Conservation (phyloP, 2,113 vertebrate species). For the Spea bombifrons region DNA sequence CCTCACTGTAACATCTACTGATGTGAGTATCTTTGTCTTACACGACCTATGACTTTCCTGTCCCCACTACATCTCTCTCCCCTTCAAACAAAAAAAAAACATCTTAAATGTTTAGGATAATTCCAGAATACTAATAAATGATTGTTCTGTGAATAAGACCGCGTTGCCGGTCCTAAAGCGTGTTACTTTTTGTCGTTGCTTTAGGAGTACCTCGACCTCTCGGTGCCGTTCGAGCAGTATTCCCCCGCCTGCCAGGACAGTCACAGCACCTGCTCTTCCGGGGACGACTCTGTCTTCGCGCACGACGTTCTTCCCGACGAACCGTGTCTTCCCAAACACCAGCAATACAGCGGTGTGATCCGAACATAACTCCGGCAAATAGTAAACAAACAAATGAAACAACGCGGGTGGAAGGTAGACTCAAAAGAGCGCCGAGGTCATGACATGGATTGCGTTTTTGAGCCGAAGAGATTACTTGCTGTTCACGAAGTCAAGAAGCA, state of each 20-base stretch:
- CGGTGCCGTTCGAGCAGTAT: constrained; percentile 93
- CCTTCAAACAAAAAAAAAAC: too few relatives aligned
- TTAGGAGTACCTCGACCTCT: constrained; percentile 92
- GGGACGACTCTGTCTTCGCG: constrained; percentile 92
- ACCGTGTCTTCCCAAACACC: constrained; percentile 81
- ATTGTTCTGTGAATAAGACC: too few relatives aligned
- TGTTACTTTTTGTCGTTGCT: not conserved
- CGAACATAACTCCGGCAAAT: constrained; percentile 67
- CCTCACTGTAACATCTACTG: constrained; percentile 86
- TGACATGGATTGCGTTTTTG: constrained; percentile 45
- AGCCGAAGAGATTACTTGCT: constrained; percentile 57
- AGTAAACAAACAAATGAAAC: not conserved
- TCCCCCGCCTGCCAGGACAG: constrained; percentile 90
- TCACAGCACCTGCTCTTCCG: constrained; percentile 91
- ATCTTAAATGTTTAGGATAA: too few relatives aligned
- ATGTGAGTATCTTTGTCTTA: constrained; percentile 69
- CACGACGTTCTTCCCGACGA: constrained; percentile 87
- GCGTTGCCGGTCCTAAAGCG: too few relatives aligned
- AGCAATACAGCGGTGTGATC: constrained; percentile 67
- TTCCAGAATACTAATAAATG: too few relatives aligned
- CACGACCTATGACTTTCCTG: too few relatives aligned
- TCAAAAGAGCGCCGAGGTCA: constrained; percentile 47
- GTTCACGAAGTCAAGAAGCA: constrained; percentile 64
- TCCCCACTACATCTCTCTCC: not conserved
- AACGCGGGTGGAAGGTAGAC: constrained; percentile 20